These are phyloP conservation scores for Leucozona laternaria DNA, from an alignment of 2,888 invertebrate genomes.

Conservation along the genomic window DNA sequence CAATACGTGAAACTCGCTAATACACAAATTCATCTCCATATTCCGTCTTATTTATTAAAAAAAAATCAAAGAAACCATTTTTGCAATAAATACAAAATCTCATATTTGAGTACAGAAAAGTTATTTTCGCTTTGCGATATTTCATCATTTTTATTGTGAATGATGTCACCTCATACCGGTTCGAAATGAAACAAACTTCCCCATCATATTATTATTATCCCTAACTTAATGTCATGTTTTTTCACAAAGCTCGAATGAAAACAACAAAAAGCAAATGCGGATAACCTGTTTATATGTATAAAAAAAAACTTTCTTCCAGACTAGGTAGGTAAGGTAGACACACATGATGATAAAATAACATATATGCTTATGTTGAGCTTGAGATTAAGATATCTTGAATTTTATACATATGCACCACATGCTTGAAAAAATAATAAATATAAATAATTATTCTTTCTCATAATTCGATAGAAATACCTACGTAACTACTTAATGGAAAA, in stretches of 20 bases:
- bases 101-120: neutral
- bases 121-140: constrained; percentile 48
- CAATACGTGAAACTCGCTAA: no score
- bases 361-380: neutral
- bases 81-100: neutral
- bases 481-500: no score
- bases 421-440: neutral
- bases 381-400: neutral
- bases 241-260: neutral
- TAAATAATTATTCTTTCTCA: neutral
- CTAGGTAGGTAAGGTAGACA: neutral
- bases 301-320: constrained; percentile 32
- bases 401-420: neutral
- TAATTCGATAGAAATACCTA: neutral
- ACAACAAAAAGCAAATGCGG: constrained; percentile 8
- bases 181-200: constrained; percentile 36
- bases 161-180: constrained; percentile 66
- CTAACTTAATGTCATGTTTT: constrained; percentile 17
- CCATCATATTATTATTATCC: constrained; percentile 6
- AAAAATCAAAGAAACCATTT: neutral
- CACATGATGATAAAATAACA: neutral
- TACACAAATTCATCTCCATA: no score
- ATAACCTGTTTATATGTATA: constrained; percentile 62
- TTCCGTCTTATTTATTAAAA: neutral
- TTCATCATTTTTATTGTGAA: constrained; percentile 64